Conservation (phyloP, 2,113 vertebrate species). For the Amblyornis subalaris region DNA sequence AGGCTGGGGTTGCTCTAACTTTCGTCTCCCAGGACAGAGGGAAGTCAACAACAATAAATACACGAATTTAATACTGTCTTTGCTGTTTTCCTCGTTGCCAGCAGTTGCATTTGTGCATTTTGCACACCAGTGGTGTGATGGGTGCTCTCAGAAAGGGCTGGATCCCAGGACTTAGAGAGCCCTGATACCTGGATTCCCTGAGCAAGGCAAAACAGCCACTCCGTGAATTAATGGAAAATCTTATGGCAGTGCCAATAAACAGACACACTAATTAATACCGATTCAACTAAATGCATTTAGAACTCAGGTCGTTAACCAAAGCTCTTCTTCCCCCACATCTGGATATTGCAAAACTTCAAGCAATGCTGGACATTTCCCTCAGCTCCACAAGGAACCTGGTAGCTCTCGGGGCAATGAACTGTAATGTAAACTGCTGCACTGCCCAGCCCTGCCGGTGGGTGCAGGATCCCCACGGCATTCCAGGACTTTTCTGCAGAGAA, state of each 20-base stretch:
- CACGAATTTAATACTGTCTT: neutral
- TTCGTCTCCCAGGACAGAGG: neutral
- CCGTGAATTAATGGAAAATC: neutral
- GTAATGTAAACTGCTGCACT: neutral
- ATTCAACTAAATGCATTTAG: neutral
- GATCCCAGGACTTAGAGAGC: neutral
- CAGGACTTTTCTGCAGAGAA: neutral
- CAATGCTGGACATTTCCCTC: neutral
- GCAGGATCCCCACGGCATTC: neutral
- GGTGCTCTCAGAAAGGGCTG: neutral
- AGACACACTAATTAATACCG: neutral
- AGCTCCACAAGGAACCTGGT: accelerated
- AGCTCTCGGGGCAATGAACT: neutral
- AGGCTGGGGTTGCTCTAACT: neutral
- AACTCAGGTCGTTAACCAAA: neutral
- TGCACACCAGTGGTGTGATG: neutral
- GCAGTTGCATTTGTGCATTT: neutral
- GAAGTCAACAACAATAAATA: neutral
- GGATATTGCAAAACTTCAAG: neutral
- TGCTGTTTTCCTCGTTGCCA: neutral
- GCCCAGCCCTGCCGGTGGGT: neutral
- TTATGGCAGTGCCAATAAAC: neutral
- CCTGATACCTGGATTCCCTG: neutral
- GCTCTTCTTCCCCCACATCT: neutral
- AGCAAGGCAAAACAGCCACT: neutral